Evolutionary conservation across 2,113 vertebrate species (phyloP).

Genomic region (Rattus norvegicus): DNA sequence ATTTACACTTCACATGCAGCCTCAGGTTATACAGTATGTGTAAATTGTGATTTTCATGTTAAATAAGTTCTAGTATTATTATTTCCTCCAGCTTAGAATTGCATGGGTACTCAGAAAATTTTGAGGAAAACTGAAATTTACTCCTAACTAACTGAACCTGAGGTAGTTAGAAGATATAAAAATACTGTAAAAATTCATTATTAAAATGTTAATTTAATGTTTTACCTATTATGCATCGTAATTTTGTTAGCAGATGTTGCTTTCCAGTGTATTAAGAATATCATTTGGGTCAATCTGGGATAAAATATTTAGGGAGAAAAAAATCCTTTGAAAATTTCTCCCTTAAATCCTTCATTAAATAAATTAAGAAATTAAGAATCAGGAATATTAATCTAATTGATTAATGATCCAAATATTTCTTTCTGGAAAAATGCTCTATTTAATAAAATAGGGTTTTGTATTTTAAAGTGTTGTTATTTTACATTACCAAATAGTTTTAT

Average conservation of each 20-base stretch:
- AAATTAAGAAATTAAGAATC: neutral
- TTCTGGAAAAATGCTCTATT: neutral
- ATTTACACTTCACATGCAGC: neutral
- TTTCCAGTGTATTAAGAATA: neutral
- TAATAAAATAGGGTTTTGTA: neutral
- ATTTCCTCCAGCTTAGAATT: neutral
- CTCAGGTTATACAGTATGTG: neutral
- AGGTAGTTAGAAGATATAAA: neutral
- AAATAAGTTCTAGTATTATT: neutral
- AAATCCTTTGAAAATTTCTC: neutral
- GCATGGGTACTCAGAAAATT: neutral
- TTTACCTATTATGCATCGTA: neutral
- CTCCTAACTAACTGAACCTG: neutral
- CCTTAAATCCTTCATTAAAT: conserved; percentile 16
- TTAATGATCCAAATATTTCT: neutral
- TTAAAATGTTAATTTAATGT: neutral
- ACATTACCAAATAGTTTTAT: neutral
- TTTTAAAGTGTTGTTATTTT: neutral
- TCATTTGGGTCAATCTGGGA: neutral
- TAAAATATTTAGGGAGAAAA: neutral
- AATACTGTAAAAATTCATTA: neutral
- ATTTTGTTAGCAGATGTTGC: neutral
- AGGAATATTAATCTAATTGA: neutral
- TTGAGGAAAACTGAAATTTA: neutral
- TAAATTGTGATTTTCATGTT: neutral